Conservation (phyloP, 1,140 invertebrate genomes). For the Lepidurus packardi region DNA sequence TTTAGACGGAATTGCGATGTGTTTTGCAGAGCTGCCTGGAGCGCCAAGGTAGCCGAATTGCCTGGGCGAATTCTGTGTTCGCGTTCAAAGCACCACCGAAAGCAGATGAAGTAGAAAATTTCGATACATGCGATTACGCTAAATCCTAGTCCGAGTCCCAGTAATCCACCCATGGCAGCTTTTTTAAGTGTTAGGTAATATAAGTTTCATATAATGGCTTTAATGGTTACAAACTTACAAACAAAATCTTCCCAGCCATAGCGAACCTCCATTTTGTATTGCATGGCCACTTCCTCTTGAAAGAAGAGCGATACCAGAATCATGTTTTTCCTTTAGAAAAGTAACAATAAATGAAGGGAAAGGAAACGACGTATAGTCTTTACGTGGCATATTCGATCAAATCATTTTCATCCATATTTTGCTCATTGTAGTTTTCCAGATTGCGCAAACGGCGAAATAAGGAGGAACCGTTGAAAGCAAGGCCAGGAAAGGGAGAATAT, state of each 20-base stretch:
- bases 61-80: background rate
- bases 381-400: background rate
- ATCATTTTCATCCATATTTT: background rate
- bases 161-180: constrained; percentile 32
- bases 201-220: too few relatives aligned
- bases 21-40: background rate
- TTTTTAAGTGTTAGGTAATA: background rate
- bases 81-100: constrained; percentile 25
- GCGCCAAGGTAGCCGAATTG: background rate
- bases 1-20: background rate
- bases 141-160: constrained; percentile 30
- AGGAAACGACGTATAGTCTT: background rate
- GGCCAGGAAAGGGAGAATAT: background rate
- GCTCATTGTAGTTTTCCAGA: background rate
- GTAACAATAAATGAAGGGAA: background rate
- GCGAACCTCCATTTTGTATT: constrained; percentile 11
- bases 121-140: constrained; percentile 32
- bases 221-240: background rate
- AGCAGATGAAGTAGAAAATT: constrained; percentile 32
- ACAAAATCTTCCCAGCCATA: background rate
- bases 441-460: background rate
- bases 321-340: background rate
- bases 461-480: background rate
- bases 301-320: background rate
- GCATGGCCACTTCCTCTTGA: background rate